Evolutionary conservation across 2,797 vertebrate genomes (phyloP).

Genomic region (Crocodylus rhombifer): DNA sequence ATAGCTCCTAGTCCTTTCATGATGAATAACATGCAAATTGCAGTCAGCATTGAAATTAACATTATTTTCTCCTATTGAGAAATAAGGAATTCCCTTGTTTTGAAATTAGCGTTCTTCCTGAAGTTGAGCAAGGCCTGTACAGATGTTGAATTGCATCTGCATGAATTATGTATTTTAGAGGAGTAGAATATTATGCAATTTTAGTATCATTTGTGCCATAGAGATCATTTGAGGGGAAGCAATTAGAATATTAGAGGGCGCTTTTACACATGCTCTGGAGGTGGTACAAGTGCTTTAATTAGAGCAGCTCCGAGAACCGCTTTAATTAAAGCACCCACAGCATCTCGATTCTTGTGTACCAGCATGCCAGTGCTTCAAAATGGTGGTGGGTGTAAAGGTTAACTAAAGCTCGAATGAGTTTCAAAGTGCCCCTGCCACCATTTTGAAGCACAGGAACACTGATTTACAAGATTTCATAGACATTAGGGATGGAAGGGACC

Average conservation of each 20-base stretch:
- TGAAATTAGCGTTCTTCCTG: slow-evolving; percentile 48
- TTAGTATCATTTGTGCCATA: slow-evolving; percentile 62
- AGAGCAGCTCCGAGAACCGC: no score
- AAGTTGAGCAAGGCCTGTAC: slow-evolving; percentile 42
- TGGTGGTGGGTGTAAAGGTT: no score
- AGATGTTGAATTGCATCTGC: slow-evolving; percentile 41
- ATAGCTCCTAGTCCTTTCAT: neutral
- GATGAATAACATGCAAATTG: slow-evolving; percentile 29
- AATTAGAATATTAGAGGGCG: slow-evolving; percentile 56
- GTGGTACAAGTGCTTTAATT: no score
- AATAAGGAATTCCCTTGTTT: slow-evolving; percentile 70
- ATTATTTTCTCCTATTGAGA: slow-evolving; percentile 31
- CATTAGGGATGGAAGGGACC: no score
- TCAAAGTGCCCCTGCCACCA: no score
- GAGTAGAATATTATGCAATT: slow-evolving; percentile 62
- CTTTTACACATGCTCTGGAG: no score
- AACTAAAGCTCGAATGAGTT: no score
- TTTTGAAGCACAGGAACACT: no score
- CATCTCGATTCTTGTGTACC: no score
- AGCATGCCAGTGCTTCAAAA: no score
- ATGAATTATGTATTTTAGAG: slow-evolving; percentile 75
- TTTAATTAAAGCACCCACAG: no score
- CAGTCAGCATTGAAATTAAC: neutral
- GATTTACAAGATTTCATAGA: no score
- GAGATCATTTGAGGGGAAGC: slow-evolving; percentile 27